Base-by-base conservation (phyloP, 2,888 invertebrate species). In the Ichneumoninae sp. region DNA sequence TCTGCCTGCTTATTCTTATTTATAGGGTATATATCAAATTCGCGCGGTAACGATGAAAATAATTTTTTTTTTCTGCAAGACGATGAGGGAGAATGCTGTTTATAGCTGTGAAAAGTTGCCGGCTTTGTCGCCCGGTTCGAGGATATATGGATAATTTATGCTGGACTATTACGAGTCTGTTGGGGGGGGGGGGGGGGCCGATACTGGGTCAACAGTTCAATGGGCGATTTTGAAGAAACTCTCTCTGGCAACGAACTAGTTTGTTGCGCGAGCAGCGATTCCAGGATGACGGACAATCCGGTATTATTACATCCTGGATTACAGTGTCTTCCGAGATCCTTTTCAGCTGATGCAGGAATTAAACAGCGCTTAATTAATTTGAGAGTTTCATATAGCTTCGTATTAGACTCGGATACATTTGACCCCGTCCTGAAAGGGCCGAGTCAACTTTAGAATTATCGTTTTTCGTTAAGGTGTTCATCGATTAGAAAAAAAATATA, bases 1-100 rank as follows among this genome's bases (percentile, higher is more conserved):
- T 74, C 6, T 57, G 26, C 60, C 19, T 47, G 16, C 47, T 54
- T 26, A 40, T 19, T 30, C 36, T 52, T 50, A 75, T n/a, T 50
- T 40, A 54, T 71, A 50, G 13, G 50, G 26, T 57, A 26, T 57
- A 26, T 57, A 22, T 22, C 13, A 22, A 57, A 7, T 3, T 3
- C n/a, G 8, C 19, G 8, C 3, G 22, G 22, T 26, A 57, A 26
- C 57, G 57, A 57, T 52, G 22, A 10, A 22, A 19, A 54, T 54
- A 10, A 57, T 22, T 26, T 26, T 19, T 8, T 26, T 22, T 22
- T 3, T 57, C 19, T n/a, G 6, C n/a, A 8, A 26, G 10, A 26
- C 10, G 10, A 13, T 8, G 26, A 57, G 22, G 57, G 13, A 57
- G 13, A 54, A 54, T 54, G 22, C 22, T 22, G 8, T 22, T 54